phyloP scores from a whole-genome alignment of 2,888 invertebrate genomes.

The Andrena praecox region DNA sequence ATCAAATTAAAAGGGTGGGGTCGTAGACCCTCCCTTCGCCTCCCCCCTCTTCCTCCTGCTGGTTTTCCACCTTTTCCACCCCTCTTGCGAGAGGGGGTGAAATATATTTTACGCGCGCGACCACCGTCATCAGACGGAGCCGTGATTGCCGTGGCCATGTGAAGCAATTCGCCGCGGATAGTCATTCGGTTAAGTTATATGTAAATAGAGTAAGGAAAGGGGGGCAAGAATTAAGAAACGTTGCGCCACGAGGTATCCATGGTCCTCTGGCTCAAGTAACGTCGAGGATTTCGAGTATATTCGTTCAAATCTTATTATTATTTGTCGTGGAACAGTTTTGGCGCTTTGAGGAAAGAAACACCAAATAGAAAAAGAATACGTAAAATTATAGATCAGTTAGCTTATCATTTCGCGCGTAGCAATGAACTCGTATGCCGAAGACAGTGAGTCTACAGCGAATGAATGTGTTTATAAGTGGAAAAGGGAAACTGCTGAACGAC shows the following conservation, averaged over 20 bases:
- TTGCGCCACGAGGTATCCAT: not conserved
- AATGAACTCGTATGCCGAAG: too few relatives aligned
- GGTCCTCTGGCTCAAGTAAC: not conserved
- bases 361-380: too few relatives aligned
- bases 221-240: conserved; percentile 16
- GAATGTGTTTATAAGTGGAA: too few relatives aligned
- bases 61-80: conserved; percentile 37
- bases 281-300: not conserved
- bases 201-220: conserved; percentile 28
- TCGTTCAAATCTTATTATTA: conserved; percentile 18
- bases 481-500: too few relatives aligned
- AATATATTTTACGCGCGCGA: conserved; percentile 6
- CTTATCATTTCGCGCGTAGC: too few relatives aligned
- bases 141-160: conserved; percentile 42
- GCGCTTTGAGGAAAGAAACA: not conserved
- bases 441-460: too few relatives aligned
- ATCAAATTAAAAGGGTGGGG: conserved; percentile 78
- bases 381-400: too few relatives aligned
- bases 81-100: not conserved
- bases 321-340: not conserved
- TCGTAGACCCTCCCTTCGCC: conserved; percentile 67
- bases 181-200: conserved; percentile 34
- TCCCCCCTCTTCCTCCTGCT: conserved; percentile 7
- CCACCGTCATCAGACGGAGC: conserved; percentile 13
- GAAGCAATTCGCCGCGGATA: conserved; percentile 20